Evolutionary conservation across 2,113 vertebrate species (phyloP).

Genomic region (Plectropomus leopardus): DNA sequence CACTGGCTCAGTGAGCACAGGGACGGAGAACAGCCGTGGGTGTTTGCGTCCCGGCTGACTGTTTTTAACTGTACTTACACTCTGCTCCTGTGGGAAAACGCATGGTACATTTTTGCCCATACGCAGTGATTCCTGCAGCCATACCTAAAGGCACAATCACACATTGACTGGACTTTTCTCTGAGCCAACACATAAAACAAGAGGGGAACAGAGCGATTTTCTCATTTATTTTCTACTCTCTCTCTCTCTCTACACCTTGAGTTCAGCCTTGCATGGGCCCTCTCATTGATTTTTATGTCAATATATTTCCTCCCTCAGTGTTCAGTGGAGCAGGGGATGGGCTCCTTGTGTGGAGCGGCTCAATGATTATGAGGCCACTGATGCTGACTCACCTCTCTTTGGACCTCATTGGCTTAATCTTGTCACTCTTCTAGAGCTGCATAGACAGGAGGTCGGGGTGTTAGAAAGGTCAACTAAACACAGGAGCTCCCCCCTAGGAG

Average conservation of each 20-base stretch:
- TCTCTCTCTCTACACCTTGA: background rate
- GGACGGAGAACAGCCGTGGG: too few species aligned
- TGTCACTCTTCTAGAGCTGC: background rate
- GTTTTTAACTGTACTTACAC: conserved; percentile 19
- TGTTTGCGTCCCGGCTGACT: conserved; percentile 7
- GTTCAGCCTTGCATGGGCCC: background rate
- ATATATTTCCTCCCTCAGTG: background rate
- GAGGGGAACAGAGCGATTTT: background rate
- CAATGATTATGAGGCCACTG: background rate
- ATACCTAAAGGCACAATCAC: background rate
- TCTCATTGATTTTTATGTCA: conserved; percentile 22
- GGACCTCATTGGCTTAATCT: background rate
- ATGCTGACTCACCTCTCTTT: background rate
- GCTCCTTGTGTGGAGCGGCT: background rate
- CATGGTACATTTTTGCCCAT: background rate
- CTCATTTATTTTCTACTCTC: too few species aligned
- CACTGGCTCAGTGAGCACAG: conserved; percentile 1
- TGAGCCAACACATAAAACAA: background rate
- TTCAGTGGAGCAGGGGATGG: background rate
- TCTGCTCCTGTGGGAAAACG: conserved; percentile 8
- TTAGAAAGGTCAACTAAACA: too few species aligned
- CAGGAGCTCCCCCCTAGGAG: too few species aligned
- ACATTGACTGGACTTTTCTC: conserved; percentile 1
- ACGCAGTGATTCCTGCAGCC: background rate
- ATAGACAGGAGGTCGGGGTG: too few species aligned